phyloP scores from a whole-genome alignment of 2,888 invertebrate genomes.

The Liodrosophila aerea region DNA sequence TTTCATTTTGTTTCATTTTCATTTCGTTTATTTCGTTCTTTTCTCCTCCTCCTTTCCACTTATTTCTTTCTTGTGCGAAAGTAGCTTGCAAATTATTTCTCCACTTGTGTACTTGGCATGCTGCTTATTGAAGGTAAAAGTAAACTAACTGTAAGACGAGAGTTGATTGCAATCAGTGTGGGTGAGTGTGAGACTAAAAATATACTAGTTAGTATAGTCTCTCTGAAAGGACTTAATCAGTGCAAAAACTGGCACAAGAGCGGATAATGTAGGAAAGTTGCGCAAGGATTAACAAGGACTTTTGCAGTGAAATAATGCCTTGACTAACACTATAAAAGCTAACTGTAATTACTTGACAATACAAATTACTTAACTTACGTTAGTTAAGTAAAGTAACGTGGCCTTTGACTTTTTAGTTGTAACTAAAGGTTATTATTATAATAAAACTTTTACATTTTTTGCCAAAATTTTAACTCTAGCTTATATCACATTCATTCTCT shows the following conservation, averaged over 20 bases:
- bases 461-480: no score
- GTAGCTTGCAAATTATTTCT: conserved; percentile 35
- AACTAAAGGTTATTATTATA: no score
- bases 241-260: conserved; percentile 9
- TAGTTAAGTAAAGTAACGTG: no score
- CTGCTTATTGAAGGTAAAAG: conserved; percentile 56
- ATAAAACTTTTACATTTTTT: no score
- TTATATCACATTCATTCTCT: no score
- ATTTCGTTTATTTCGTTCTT: conserved; percentile 4
- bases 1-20: conserved; percentile 15
- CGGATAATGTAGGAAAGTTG: conserved; percentile 3
- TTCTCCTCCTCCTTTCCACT: conserved; percentile 5
- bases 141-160: conserved; percentile 41
- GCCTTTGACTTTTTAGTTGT: no score
- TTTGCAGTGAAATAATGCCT: not conserved
- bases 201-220: conserved; percentile 13
- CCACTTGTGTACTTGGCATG: conserved; percentile 38
- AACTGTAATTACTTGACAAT: no score
- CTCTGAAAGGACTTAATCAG: conserved; percentile 20
- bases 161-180: conserved; percentile 39
- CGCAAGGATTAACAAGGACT: not conserved
- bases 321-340: not conserved
- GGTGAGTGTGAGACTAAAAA: conserved; percentile 9
- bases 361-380: no score
- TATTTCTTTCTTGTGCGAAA: conserved; percentile 12